Conservation (phyloP, 2,113 vertebrate genomes). For the Echinops telfairi region DNA sequence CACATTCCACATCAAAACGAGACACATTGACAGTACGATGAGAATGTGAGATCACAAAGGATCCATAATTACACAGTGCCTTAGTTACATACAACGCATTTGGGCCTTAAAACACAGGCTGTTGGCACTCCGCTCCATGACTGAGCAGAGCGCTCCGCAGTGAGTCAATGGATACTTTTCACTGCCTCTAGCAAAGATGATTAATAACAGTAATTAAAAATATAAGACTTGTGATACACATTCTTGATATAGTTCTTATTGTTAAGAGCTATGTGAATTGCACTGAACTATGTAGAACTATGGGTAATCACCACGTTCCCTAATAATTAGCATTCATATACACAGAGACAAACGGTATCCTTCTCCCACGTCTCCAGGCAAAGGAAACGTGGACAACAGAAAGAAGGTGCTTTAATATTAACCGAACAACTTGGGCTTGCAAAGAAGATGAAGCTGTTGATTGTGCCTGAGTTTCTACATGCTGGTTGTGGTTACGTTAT, state of each 20-base stretch:
- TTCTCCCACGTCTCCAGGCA: neutral
- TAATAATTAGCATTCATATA: constrained; percentile 25
- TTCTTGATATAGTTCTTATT: neutral
- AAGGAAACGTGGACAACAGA: constrained; percentile 16
- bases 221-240: neutral
- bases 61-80: constrained; percentile 59
- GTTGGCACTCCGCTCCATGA: constrained; percentile 29
- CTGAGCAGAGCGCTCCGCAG: constrained; percentile 41
- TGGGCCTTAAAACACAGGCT: constrained; percentile 45
- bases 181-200: constrained; percentile 47
- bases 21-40: constrained; percentile 56
- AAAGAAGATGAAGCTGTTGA: constrained; percentile 40
- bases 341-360: constrained; percentile 22
- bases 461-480: neutral
- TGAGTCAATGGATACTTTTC: constrained; percentile 65
- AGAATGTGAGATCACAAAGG: constrained; percentile 67
- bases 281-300: constrained; percentile 38
- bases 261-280: constrained; percentile 39
- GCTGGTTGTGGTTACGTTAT: neutral
- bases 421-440: neutral
- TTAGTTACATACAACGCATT: constrained; percentile 60
- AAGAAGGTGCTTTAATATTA: constrained; percentile 22
- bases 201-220: constrained; percentile 70
- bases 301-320: neutral
- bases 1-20: constrained; percentile 59